Conservation (phyloP, 2,888 invertebrate species). For the Chrysina gloriosa region DNA sequence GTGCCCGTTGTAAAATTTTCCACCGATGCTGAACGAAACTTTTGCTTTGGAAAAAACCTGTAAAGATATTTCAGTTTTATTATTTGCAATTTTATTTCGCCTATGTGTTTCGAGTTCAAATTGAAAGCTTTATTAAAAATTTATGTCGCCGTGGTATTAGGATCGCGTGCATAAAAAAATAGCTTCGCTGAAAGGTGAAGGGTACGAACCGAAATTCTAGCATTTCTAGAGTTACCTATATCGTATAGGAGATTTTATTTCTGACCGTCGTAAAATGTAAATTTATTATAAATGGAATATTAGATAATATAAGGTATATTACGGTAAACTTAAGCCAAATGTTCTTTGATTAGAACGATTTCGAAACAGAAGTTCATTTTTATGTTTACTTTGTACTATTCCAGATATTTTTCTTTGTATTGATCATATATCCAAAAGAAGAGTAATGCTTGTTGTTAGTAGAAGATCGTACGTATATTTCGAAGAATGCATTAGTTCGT, state of each 20-base stretch:
- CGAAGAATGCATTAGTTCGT: too few relatives aligned
- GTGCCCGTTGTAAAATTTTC: slow-evolving; percentile 68
- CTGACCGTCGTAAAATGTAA: slow-evolving; percentile 26
- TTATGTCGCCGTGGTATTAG: slow-evolving; percentile 36
- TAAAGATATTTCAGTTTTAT: slow-evolving; percentile 47
- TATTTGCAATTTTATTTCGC: slow-evolving; percentile 36
- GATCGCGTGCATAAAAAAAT: slow-evolving; percentile 37
- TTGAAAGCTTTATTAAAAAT: slow-evolving; percentile 40
- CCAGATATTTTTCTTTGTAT: not conserved
- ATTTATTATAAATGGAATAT: slow-evolving; percentile 27
- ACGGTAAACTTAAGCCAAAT: slow-evolving; percentile 1
- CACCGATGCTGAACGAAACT: slow-evolving; percentile 73
- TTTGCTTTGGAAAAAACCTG: slow-evolving; percentile 76
- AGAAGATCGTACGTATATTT: too few relatives aligned
- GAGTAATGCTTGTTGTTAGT: too few relatives aligned
- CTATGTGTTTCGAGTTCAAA: slow-evolving; percentile 38
- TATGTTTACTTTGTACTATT: too few relatives aligned
- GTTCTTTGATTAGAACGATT: not conserved
- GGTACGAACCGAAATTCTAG: slow-evolving; percentile 28
- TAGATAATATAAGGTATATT: slow-evolving; percentile 9
- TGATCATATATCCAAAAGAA: not conserved
- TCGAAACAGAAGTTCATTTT: too few relatives aligned
- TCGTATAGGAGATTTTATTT: slow-evolving; percentile 23
- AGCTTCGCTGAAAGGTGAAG: slow-evolving; percentile 13
- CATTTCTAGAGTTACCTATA: slow-evolving; percentile 22